Evolutionary conservation across 1,140 invertebrate species (phyloP), one percentile per base, ranked within the genome.

Genomic region (Drosophila nasuta): DNA sequence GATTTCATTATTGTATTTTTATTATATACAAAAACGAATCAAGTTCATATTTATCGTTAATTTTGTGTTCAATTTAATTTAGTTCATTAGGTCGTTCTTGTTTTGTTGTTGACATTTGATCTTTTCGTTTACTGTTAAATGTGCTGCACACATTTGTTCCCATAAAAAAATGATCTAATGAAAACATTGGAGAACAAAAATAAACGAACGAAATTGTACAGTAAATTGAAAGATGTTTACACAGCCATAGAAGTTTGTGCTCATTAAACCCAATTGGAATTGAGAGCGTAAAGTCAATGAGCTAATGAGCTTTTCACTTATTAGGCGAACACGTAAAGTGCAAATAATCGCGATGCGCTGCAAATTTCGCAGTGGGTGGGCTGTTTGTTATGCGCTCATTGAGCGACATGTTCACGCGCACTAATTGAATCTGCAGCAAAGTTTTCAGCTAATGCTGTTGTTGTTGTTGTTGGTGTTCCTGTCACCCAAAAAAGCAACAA

Each of bases 351-450:
- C 5, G 13, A 57, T 52, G 15, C 49, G 4, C 6, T 30, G 49
- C 35, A 15, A 8, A 33, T 48, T 46, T 35, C n/a, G 35, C 15
- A 28, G 11, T 11, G 41, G 38, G 60, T 45, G 8, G 52, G 58
- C 25, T 7, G 7, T 25, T 25, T 30, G 5, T 52, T 13, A 20
- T 33, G 35, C 35, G 48, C 51, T 72, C 20, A 66, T 35, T 59
- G 25, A 73, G 46, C 35, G 20, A 48, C 45, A 25, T 59, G 25
- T 67, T 45, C 70, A 67, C 63, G 54, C 52, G 63, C 25, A 52
- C 63, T 59, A 73, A 73, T 73, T 73, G 45, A 73, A 67, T 59
- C 58, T 28, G 28, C 20, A 58, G 54, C 15, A 45, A 51, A 51
- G 43, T 56, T 57, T 57, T 17, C 60, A 46, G 41, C 7, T n/a